These are phyloP conservation scores for Trichechus manatus DNA, from an alignment of 2,113 vertebrate genomes.

Conservation along the genomic window DNA sequence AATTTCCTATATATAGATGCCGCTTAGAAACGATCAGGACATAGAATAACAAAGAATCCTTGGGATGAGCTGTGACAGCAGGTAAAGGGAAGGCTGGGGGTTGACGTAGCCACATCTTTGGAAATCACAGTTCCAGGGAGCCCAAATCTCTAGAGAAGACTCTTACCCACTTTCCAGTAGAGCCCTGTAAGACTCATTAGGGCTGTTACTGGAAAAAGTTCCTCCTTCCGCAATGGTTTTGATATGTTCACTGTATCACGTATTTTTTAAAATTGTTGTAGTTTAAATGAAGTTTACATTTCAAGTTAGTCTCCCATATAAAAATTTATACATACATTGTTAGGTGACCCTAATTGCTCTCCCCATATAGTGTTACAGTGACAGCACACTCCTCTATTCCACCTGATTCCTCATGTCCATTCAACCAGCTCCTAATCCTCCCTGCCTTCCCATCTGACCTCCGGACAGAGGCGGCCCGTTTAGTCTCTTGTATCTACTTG, in stretches of 20 bases:
- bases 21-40: not conserved
- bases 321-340: no score
- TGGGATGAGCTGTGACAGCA: not conserved
- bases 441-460: no score
- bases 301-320: no score
- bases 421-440: no score
- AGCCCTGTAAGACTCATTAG: not conserved
- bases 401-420: no score
- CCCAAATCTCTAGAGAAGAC: not conserved
- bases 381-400: no score
- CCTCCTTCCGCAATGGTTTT: not conserved
- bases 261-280: not conserved
- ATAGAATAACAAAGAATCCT: not conserved
- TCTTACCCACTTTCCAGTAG: not conserved
- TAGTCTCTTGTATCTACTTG: no score
- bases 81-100: not conserved
- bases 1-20: not conserved
- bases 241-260: not conserved
- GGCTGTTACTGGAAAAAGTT: not conserved
- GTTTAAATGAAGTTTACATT: no score
- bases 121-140: not conserved
- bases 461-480: no score
- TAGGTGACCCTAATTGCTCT: no score
- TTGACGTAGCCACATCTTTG: not conserved
- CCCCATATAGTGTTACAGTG: no score